These are phyloP conservation scores for Scytalopus superciliaris DNA, from an alignment of 2,113 vertebrate species.

Conservation along the genomic window DNA sequence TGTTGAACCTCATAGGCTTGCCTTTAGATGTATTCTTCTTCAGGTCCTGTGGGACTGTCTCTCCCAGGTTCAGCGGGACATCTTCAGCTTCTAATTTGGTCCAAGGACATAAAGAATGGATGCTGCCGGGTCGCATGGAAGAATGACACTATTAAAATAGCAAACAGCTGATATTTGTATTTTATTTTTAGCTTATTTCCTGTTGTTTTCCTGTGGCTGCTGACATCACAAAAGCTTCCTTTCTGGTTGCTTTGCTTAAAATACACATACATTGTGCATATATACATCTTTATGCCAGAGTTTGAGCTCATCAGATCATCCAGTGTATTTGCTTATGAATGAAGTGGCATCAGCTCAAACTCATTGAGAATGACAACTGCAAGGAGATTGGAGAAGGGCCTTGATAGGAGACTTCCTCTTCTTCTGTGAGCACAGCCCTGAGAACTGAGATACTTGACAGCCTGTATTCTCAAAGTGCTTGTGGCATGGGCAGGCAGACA, in stretches of 20 bases:
- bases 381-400: not conserved
- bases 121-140: not conserved
- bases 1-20: not conserved
- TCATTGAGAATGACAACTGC: not conserved
- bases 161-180: not conserved
- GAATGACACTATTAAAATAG: not conserved
- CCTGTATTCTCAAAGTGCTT: not conserved
- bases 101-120: not conserved
- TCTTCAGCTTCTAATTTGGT: slow-evolving; percentile 17
- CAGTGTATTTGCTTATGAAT: not conserved
- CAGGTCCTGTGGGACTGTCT: not conserved
- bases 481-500: not conserved
- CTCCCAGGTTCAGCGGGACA: not conserved
- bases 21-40: not conserved
- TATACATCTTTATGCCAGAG: not conserved
- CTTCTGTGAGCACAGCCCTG: not conserved
- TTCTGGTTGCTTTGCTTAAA: not conserved
- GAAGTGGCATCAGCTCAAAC: not conserved
- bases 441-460: not conserved
- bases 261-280: not conserved
- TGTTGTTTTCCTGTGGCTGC: not conserved
- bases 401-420: not conserved
- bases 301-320: not conserved
- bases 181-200: slow-evolving; percentile 47
- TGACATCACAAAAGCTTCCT: slow-evolving; percentile 19